phyloP scores from a whole-genome alignment of 1,140 invertebrate species.

The Cepaea nemoralis region DNA sequence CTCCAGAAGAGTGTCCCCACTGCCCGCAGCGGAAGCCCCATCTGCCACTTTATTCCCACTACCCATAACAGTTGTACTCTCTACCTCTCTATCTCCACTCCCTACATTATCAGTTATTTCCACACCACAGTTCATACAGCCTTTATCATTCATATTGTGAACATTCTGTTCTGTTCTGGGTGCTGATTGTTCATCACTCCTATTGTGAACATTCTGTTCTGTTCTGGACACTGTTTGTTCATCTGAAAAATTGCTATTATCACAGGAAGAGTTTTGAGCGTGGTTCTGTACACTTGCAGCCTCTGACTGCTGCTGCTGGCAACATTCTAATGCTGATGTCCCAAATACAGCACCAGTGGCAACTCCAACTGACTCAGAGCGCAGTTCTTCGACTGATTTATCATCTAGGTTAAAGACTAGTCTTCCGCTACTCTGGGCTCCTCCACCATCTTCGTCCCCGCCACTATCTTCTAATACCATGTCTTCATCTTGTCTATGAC shows the following conservation, averaged over 20 bases:
- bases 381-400: constrained; percentile 43
- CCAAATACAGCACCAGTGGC: not conserved
- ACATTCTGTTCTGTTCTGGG: not conserved
- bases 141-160: not conserved
- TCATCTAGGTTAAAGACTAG: constrained; percentile 41
- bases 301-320: not conserved
- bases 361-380: constrained; percentile 30
- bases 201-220: not conserved
- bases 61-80: too few species aligned
- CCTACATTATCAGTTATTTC: not conserved
- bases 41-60: not conserved
- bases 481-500: constrained; percentile 6
- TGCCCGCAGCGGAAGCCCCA: not conserved
- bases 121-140: not conserved
- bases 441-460: constrained; percentile 35
- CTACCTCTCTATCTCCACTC: too few species aligned
- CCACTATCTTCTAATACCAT: constrained; percentile 32
- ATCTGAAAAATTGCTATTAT: constrained; percentile 23
- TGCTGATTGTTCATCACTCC: not conserved
- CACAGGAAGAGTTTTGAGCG: constrained; percentile 4
- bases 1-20: not conserved
- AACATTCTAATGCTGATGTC: not conserved
- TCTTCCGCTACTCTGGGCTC: not conserved
- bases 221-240: not conserved
- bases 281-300: too few species aligned